Evolutionary conservation across 2,797 vertebrate genomes (phyloP).

Genomic region (Mallotus villosus): DNA sequence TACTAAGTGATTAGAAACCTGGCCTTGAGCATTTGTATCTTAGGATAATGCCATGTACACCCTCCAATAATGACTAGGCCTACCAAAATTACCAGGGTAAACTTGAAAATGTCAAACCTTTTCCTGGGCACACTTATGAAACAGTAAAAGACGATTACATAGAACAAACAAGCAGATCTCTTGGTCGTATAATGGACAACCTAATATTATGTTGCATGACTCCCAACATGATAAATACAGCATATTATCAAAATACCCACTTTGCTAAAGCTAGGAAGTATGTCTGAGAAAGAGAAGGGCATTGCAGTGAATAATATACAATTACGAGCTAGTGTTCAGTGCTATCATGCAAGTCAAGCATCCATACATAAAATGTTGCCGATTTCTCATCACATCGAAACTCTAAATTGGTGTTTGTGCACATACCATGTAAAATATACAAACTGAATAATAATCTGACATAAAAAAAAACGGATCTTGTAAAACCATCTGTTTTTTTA

Average conservation of each 20-base stretch:
- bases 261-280: constrained; percentile 9
- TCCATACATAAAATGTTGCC: not conserved
- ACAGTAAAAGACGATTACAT: constrained; percentile 19
- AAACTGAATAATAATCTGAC: constrained; percentile 23
- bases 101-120: constrained; percentile 2
- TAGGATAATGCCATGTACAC: not conserved
- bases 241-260: not conserved
- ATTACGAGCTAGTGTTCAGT: constrained; percentile 5
- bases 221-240: constrained; percentile 20
- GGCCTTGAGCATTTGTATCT: not conserved
- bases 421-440: constrained; percentile 9
- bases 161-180: constrained; percentile 25
- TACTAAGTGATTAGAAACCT: constrained; percentile 19
- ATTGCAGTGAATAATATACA: not conserved
- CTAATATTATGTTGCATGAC: constrained; percentile 15
- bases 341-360: constrained; percentile 18
- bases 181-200: constrained; percentile 13
- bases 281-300: not conserved
- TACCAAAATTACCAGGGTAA: constrained; percentile 7
- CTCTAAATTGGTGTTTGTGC: not conserved
- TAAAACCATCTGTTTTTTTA: constrained; percentile 39
- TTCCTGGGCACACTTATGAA: constrained; percentile 23
- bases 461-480: not conserved
- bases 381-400: not conserved
- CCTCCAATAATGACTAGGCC: no score